These are phyloP conservation scores for Glyptemys insculpta DNA, from an alignment of 2,797 vertebrate species.

Conservation along the genomic window DNA sequence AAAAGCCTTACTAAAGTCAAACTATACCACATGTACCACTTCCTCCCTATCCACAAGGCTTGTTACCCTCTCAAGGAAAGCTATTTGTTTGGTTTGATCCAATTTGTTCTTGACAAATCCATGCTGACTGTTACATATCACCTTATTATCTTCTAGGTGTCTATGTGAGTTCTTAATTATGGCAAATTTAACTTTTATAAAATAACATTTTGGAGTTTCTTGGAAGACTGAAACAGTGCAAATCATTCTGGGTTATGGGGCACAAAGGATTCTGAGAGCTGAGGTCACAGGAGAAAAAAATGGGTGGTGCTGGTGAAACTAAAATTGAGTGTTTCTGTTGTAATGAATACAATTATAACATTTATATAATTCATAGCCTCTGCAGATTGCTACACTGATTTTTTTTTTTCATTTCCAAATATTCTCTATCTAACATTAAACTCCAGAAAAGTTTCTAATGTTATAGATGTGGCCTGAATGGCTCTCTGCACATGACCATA, in stretches of 20 bases:
- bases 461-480: not conserved
- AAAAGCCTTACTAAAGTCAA: too few species aligned
- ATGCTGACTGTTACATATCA: too few species aligned
- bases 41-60: too few species aligned
- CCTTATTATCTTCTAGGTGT: too few species aligned
- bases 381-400: not conserved
- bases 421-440: not conserved
- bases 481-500: not conserved
- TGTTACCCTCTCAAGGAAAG: too few species aligned
- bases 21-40: too few species aligned
- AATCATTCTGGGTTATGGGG: not conserved
- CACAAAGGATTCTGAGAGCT: fast-evolving
- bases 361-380: not conserved
- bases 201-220: not conserved
- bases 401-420: not conserved
- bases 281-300: not conserved
- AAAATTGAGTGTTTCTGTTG: not conserved
- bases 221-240: not conserved
- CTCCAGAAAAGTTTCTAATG: not conserved
- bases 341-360: not conserved
- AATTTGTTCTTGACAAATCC: too few species aligned
- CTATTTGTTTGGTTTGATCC: too few species aligned
- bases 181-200: not conserved
- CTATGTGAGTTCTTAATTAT: not conserved
- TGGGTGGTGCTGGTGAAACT: fast-evolving